phyloP scores from a whole-genome alignment of 2,797 vertebrate species.

The Notolabrus celidotus region DNA sequence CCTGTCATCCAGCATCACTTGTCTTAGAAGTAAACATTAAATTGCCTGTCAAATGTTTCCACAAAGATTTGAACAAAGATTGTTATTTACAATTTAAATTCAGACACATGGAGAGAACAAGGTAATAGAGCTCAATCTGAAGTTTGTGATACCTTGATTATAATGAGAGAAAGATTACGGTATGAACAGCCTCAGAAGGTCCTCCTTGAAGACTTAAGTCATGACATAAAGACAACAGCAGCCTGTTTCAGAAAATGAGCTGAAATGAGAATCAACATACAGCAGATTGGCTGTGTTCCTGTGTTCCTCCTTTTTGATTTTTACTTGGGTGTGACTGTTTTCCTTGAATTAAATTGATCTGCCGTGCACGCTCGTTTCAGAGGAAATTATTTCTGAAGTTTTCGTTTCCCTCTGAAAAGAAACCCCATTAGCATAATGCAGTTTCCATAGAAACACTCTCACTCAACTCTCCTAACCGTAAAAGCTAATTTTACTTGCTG shows the following conservation, averaged over 20 bases:
- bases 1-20: no score
- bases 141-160: background rate
- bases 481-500: slow-evolving; percentile 12
- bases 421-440: slow-evolving; percentile 45
- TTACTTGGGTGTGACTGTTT: slow-evolving; percentile 36
- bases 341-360: slow-evolving; percentile 45
- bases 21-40: no score
- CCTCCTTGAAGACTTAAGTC: background rate
- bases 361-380: slow-evolving; percentile 26
- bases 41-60: no score
- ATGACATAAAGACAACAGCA: background rate
- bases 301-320: slow-evolving; percentile 30
- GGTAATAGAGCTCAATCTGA: no score
- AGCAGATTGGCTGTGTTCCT: slow-evolving; percentile 32
- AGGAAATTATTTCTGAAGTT: slow-evolving; percentile 33
- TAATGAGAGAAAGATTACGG: background rate
- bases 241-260: slow-evolving; percentile 1
- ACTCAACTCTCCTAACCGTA: slow-evolving; percentile 22
- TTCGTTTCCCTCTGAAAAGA: slow-evolving; percentile 37
- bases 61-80: no score
- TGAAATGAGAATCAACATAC: slow-evolving; percentile 2
- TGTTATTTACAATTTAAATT: no score
- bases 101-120: no score
- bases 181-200: background rate
- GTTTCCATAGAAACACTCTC: slow-evolving; percentile 65